These are phyloP conservation scores for Spea hammondii DNA, from an alignment of 2,797 vertebrate species.

Conservation along the genomic window DNA sequence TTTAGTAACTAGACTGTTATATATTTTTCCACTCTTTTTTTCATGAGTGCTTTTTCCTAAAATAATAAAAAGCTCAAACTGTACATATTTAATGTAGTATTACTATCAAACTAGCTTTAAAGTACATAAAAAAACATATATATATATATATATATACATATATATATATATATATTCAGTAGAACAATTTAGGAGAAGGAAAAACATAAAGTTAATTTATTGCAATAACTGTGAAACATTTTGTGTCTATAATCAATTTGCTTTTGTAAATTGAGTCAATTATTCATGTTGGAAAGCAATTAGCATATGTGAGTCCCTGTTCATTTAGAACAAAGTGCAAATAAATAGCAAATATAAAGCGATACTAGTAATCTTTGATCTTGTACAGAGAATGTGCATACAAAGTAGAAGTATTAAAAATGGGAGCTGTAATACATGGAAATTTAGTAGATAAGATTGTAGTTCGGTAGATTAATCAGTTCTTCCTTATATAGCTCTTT, in stretches of 20 bases:
- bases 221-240: neutral
- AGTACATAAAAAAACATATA: no score
- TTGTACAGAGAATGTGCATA: neutral
- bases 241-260: constrained; percentile 19
- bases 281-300: constrained; percentile 25
- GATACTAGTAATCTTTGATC: constrained; percentile 29
- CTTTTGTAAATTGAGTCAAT: neutral
- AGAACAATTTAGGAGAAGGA: neutral
- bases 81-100: neutral
- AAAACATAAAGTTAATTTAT: neutral
- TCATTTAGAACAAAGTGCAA: constrained; percentile 19
- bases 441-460: neutral
- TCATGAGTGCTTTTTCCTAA: no score
- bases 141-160: neutral
- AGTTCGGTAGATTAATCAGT: neutral
- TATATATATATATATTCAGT: neutral
- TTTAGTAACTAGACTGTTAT: no score
- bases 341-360: neutral
- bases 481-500: no score
- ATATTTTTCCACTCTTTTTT: no score
- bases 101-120: no score
- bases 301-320: constrained; percentile 15
- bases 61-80: no score
- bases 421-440: neutral
- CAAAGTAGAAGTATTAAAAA: neutral